These are phyloP conservation scores for Drosophila yooni DNA, from an alignment of 2,888 invertebrate genomes.

Conservation along the genomic window DNA sequence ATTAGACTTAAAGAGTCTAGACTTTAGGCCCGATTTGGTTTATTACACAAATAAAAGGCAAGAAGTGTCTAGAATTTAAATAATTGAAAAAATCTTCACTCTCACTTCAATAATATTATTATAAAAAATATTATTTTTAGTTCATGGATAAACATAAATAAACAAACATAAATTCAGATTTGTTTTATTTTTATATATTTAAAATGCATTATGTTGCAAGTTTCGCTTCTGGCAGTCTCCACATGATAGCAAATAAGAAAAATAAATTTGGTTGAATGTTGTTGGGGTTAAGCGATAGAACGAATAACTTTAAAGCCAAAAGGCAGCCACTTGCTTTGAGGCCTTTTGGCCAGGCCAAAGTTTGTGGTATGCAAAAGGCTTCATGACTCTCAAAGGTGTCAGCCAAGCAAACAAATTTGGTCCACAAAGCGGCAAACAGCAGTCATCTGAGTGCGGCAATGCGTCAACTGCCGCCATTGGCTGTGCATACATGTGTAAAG, in stretches of 20 bases:
- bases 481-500: constrained; percentile 74
- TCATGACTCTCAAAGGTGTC: constrained; percentile 61
- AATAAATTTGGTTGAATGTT: constrained; percentile 10
- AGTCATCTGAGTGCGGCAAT: constrained; percentile 18
- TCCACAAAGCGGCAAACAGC: constrained; percentile 28
- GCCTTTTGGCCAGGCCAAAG: constrained; percentile 37
- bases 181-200: neutral
- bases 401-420: constrained; percentile 71
- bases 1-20: constrained; percentile 3
- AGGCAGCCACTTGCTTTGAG: constrained; percentile 69
- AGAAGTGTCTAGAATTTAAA: neutral
- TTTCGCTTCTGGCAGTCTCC: neutral
- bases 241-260: constrained; percentile 11
- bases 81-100: neutral
- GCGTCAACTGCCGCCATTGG: constrained; percentile 39
- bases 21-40: neutral
- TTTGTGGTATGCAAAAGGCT: constrained; percentile 43
- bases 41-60: neutral
- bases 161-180: neutral
- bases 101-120: neutral
- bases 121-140: neutral
- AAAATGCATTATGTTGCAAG: neutral
- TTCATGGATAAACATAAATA: neutral
- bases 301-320: constrained; percentile 12
- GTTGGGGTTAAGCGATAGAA: neutral